Evolutionary conservation across 2,797 vertebrate genomes (phyloP).

Genomic region (Kryptolebias ocellatus): DNA sequence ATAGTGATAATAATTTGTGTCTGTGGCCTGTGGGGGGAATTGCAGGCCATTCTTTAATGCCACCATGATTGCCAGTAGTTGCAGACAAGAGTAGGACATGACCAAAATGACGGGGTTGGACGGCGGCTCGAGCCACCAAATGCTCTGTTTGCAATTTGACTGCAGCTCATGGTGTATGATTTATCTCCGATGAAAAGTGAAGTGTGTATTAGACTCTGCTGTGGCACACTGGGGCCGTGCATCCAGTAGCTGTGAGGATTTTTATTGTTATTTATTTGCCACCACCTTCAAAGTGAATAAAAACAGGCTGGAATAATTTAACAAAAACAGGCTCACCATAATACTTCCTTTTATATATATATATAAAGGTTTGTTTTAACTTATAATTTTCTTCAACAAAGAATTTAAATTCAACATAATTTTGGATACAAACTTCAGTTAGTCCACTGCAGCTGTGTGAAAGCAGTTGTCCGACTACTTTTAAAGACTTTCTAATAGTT

Average conservation of each 20-base stretch:
- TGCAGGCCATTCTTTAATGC: slow-evolving; percentile 44
- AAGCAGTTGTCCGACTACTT: no score
- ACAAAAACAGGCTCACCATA: no score
- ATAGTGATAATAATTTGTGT: slow-evolving; percentile 74
- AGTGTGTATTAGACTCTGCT: slow-evolving; percentile 10
- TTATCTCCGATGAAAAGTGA: slow-evolving; percentile 33
- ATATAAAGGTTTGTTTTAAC: no score
- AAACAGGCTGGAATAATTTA: neutral
- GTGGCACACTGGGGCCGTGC: no score
- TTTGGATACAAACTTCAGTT: no score
- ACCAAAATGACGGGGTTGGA: slow-evolving; percentile 80
- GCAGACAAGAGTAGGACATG: slow-evolving; percentile 63
- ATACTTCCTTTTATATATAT: no score
- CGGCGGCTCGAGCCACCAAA: slow-evolving; percentile 64
- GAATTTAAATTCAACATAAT: no score
- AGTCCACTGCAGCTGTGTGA: no score
- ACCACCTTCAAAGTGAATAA: neutral
- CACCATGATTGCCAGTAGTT: slow-evolving; percentile 60
- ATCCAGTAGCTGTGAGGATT: slow-evolving; percentile 3
- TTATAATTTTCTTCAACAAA: no score
- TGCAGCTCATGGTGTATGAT: slow-evolving; percentile 38
- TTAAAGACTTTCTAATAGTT: no score
- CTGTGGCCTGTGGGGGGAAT: slow-evolving; percentile 67
- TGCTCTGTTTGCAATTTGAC: slow-evolving; percentile 55
- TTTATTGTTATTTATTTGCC: slow-evolving; percentile 29